Evolutionary conservation across 2,888 invertebrate genomes (phyloP), one percentile per base, ranked within the genome.

Genomic region (Coecobrya sp.): DNA sequence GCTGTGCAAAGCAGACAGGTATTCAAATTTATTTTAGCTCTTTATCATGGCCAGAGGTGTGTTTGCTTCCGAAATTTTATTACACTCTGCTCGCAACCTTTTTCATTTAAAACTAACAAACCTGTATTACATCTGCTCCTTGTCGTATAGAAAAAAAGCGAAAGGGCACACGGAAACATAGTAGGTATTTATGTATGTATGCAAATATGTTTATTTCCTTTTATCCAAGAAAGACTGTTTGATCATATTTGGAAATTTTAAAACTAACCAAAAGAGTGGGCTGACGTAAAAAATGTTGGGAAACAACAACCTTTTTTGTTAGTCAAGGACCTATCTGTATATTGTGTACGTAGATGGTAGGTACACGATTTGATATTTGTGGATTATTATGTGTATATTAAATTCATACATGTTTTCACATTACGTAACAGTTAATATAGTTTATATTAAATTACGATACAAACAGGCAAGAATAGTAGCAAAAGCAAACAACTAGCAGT

Each of bases 21-120:
- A 62, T 62, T 62, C 84, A 84, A 84, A 84, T 84, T 65, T 84
- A 62, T 84, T 84, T 84, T 84, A 65, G 22, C 82, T 42, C 65
- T 65, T 86, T 70, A 86, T 86, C 85, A 68, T 85, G 49, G 86
- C 86, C 68, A 86, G 86, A 86, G 86, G 84, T 84, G 42, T 70
- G 68, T 86, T 86, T 86, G 70, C 70, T 49, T 70, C 52, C 36
- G 27, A 86, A 86, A 86, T 86, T 70, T 86, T 68, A 86, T 86
- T 86, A 70, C 30, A 19, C 45, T 42, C 7, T 62, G 16, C 70
- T 68, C 11, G 62, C 36, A 81, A 52, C 55, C 22, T 45, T 42
- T 84, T 62, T 22, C 65, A 42, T 84, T 65, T 36, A 55, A 8
- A 84, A 16, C 62, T 42, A 84, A 84, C 62, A 84, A 65, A 22